These are phyloP conservation scores for Orcinus orca DNA, from an alignment of 2,113 vertebrate genomes.

Conservation along the genomic window DNA sequence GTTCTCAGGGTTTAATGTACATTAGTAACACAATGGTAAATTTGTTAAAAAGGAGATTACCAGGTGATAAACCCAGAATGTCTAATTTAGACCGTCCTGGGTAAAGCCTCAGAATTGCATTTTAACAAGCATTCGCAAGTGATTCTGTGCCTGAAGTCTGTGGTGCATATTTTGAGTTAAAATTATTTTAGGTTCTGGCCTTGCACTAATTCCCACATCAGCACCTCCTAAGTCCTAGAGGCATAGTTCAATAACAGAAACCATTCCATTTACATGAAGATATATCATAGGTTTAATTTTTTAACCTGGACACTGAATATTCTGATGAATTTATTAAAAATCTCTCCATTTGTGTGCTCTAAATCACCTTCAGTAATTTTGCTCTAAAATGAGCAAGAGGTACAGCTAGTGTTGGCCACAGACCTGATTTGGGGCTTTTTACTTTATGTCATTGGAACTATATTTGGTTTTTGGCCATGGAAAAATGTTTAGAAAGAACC, in stretches of 20 bases:
- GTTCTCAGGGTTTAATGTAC: not conserved
- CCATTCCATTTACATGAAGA: not conserved
- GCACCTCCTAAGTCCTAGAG: not conserved
- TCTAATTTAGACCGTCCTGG: not conserved
- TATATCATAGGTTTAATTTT: not conserved
- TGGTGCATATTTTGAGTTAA: not conserved
- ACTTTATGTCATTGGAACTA: not conserved
- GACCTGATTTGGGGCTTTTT: not conserved
- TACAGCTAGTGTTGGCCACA: not conserved
- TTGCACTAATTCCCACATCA: not conserved
- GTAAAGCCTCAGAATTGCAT: not conserved
- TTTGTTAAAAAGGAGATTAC: not conserved
- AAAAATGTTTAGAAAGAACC: not conserved
- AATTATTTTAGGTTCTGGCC: not conserved
- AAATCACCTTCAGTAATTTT: not conserved
- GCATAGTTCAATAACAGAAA: slow-evolving; percentile 3
- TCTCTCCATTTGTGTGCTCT: not conserved
- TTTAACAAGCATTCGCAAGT: not conserved
- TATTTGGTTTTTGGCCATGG: not conserved
- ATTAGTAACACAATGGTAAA: not conserved
- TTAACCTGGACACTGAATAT: not conserved
- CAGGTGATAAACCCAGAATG: not conserved
- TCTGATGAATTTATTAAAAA: not conserved
- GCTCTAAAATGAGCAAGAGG: not conserved
- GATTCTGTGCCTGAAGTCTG: not conserved